Evolutionary conservation across 2,888 invertebrate genomes (phyloP).

Genomic region (Neoitamus cyanurus): DNA sequence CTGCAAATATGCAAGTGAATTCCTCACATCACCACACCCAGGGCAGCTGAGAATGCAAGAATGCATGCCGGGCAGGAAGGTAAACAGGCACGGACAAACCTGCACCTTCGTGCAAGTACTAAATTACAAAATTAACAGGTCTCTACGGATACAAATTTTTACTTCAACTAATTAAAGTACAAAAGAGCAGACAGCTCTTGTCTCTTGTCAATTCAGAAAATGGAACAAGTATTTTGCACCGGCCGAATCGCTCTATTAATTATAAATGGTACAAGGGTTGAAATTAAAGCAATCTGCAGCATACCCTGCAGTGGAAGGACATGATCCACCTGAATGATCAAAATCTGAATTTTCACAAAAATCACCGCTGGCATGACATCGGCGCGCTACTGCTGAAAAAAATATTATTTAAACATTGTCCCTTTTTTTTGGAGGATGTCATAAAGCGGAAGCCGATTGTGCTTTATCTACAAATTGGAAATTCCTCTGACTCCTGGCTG

Average conservation of each 20-base stretch:
- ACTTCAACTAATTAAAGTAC: neutral
- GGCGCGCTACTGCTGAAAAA: neutral
- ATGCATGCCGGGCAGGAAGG: neutral
- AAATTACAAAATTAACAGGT: neutral
- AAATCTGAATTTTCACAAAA: neutral
- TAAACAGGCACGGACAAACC: neutral
- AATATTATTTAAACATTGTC: neutral
- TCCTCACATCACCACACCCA: neutral
- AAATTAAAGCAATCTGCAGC: neutral
- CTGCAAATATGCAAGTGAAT: neutral
- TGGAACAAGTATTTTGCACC: neutral
- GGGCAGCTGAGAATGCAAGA: neutral
- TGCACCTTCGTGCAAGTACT: neutral
- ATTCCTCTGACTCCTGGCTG: neutral
- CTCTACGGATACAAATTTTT: neutral
- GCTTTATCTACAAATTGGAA: neutral
- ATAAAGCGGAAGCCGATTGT: neutral
- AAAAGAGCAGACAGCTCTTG: neutral
- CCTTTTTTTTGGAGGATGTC: neutral
- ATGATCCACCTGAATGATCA: neutral
- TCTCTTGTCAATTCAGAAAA: neutral
- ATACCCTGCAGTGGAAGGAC: neutral
- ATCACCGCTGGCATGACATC: neutral
- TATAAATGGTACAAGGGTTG: neutral
- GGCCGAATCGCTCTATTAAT: neutral